Base-by-base conservation (phyloP, 1,140 invertebrate species). In the Ericerus pela region DNA sequence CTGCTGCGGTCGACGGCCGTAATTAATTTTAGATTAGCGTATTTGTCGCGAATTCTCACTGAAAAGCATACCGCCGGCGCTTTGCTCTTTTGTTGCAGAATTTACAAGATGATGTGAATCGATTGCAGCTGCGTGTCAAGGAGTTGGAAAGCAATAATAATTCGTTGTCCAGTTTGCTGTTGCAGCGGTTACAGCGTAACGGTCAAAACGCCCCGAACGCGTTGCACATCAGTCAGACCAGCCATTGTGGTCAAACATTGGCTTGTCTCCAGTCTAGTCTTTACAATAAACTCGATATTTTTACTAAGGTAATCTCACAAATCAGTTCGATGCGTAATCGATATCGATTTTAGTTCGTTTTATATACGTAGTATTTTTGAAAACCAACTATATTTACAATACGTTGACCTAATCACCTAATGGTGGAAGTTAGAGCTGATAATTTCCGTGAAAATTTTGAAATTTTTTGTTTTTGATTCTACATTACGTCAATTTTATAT, bases 81-180 rank as follows among this genome's bases (percentile, higher is more conserved):
- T 37, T 31, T 37, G 16, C 20, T 53, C 30, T 29, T 24, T 30
- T 60, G 24, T 65, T 63, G 18, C 67, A 82, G 80, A 78, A 76
- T 59, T 70, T 82, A 10, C 74, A 77, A 41, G 81, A 82, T 65
- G 80, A 84, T 68, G 73, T 84, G 61, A 73, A 73, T 24, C 73
- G 74, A 4, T 68, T 82, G 20, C 76, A 79, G 54, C 72, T 72
- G 59, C 73, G 76, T 51, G 78, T 82, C 29, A 73, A 79, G 59
- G 80, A 83, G 62, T 70, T 83, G 24, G 81, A 82, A 65, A 71
- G 75, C 11, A 79, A 82, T 62, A 83, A 83, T 67, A 68, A 76
- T 33, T 74, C 79, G 8, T 65, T 83, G 33, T 79, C 78, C 31
- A 73, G 78, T 1, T 67, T 83, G 51, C 68, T 83, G 30, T 73